Evolutionary conservation across 1,140 invertebrate genomes (phyloP), one percentile per base, ranked within the genome.

Genomic region (Drosophila willistoni): DNA sequence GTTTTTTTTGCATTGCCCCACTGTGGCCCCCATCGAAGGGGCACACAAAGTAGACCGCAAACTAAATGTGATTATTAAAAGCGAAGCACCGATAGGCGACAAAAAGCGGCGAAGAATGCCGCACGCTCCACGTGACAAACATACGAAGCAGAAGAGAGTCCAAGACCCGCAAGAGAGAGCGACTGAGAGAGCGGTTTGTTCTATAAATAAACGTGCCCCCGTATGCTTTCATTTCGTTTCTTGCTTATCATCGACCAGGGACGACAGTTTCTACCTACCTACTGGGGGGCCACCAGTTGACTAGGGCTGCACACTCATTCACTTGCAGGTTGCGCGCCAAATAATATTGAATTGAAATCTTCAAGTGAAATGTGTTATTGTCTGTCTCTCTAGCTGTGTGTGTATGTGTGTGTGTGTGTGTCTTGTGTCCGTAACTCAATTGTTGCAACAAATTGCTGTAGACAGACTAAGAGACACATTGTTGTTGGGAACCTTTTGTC

Each of bases 11-110:
- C n/a, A n/a, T 47, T 60, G 54, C 9, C 36, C 82, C 82, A 86
- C 67, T 71, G 73, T 77, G 34, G 55, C 25, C 39, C 73, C 44
- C 44, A 54, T 51, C 36, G 64, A 56, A 70, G 59, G 63, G 60
- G 63, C 57, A 59, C 61, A 70, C 73, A 67, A 70, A 72, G 73
- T 63, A 65, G 64, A 81, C 78, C 81, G 68, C 77, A 85, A 85
- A 85, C 78, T 81, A 85, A 86, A 86, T 79, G 81, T 80, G 81
- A 79, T 67, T 79, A 83, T 78, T 82, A 82, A 82, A 82, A 82
- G 81, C 77, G 64, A 84, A 84, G 69, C 66, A 70, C 29, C 80
- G 72, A 44, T 73, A 76, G 44, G 63, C 65, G 66, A 70, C 60
- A 65, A 57, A 39, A 64, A 19, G 29, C 63, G 64, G 54, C 55